These are phyloP conservation scores for Ifrita kowaldi DNA, from an alignment of 2,113 vertebrate species.

Conservation along the genomic window DNA sequence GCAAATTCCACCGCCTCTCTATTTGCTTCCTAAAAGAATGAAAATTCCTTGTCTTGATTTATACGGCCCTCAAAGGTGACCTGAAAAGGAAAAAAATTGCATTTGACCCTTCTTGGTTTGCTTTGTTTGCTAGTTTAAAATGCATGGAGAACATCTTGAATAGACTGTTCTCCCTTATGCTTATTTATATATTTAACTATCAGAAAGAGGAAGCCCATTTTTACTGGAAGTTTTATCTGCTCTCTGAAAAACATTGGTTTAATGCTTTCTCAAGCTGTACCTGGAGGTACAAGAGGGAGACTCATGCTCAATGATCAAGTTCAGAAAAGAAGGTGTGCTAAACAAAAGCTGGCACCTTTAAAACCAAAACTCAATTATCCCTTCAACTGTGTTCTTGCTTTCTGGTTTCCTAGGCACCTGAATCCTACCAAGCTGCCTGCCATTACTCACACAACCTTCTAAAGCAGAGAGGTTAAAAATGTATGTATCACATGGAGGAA, in stretches of 20 bases:
- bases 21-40: not conserved
- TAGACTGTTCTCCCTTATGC: not conserved
- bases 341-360: not conserved
- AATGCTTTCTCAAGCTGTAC: not conserved
- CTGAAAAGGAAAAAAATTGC: not conserved
- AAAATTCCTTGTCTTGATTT: slow-evolving; percentile 10
- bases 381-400: not conserved
- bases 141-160: not conserved
- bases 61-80: not conserved
- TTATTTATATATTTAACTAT: not conserved
- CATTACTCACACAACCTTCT: not conserved
- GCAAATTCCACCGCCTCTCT: not conserved
- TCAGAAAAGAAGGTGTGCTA: not conserved
- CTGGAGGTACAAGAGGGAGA: not conserved
- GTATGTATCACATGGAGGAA: not conserved
- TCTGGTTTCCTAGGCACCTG: not conserved
- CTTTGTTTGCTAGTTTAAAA: not conserved
- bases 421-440: not conserved
- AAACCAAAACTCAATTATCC: not conserved
- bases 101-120: not conserved
- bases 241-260: not conserved
- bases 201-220: not conserved
- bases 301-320: not conserved
- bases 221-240: not conserved
- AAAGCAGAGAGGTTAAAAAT: not conserved